Evolutionary conservation across 2,888 invertebrate species (phyloP).

Genomic region (Trachelus iudaicus): DNA sequence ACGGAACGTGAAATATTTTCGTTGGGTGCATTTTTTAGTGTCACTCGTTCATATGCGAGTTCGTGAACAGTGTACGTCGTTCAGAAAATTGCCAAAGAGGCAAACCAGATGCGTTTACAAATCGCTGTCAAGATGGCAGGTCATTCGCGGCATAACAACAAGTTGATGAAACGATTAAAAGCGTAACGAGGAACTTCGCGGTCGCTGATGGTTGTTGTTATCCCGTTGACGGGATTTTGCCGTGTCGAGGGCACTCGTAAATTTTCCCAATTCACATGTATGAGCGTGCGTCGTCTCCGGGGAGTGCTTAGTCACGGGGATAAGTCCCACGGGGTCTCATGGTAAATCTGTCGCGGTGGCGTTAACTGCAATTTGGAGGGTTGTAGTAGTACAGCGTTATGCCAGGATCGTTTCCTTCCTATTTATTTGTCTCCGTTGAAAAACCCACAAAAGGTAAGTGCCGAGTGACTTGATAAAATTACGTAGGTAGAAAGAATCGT

Average conservation of each 20-base stretch:
- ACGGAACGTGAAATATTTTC: neutral
- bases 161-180: conserved; percentile 64
- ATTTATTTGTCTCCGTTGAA: neutral
- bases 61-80: neutral
- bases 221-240: conserved; percentile 24
- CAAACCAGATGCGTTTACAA: conserved; percentile 34
- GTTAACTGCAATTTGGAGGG: conserved; percentile 58
- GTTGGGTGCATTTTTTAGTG: neutral
- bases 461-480: neutral
- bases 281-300: conserved; percentile 53
- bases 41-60: neutral
- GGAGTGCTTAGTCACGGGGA: conserved; percentile 57
- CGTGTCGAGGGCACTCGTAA: conserved; percentile 40
- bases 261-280: conserved; percentile 62
- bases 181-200: conserved; percentile 52
- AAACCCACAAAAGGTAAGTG: neutral
- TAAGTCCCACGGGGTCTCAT: conserved; percentile 47
- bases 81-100: conserved; percentile 21
- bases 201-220: conserved; percentile 53
- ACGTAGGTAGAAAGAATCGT: neutral
- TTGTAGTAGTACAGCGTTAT: conserved; percentile 15
- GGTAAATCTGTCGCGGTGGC: conserved; percentile 58
- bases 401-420: neutral
- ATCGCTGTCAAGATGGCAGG: conserved; percentile 40
- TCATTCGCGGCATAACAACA: conserved; percentile 55